These are phyloP conservation scores for Clarias fuscus DNA, from an alignment of 2,797 vertebrate species.

Conservation along the genomic window DNA sequence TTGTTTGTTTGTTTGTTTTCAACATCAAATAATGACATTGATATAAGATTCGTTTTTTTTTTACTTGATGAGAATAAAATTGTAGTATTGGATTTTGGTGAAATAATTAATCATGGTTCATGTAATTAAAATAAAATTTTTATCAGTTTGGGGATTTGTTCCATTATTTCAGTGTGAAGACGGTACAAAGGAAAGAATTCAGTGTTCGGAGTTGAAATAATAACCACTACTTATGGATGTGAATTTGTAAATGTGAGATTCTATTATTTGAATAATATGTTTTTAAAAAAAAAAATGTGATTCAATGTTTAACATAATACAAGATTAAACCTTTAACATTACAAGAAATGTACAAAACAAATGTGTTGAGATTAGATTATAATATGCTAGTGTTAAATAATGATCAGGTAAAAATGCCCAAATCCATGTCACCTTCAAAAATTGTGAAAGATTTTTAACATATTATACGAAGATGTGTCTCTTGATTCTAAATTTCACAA, in stretches of 20 bases:
- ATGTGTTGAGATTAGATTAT: neutral
- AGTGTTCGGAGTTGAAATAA: neutral
- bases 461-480: neutral
- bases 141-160: neutral
- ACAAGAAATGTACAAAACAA: neutral
- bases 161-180: neutral
- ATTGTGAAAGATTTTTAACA: neutral
- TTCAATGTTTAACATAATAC: neutral
- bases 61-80: too few species aligned
- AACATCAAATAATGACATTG: neutral
- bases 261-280: neutral
- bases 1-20: neutral
- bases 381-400: neutral
- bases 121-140: neutral
- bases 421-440: neutral
- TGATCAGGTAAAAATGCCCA: neutral
- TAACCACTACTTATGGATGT: neutral
- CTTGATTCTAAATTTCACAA: too few species aligned
- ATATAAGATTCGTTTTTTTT: neutral
- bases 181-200: neutral
- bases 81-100: too few species aligned
- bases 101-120: too few species aligned
- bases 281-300: neutral
- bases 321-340: neutral
- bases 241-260: neutral